These are phyloP conservation scores for Periplaneta americana DNA, from an alignment of 1,140 invertebrate species.

Conservation along the genomic window DNA sequence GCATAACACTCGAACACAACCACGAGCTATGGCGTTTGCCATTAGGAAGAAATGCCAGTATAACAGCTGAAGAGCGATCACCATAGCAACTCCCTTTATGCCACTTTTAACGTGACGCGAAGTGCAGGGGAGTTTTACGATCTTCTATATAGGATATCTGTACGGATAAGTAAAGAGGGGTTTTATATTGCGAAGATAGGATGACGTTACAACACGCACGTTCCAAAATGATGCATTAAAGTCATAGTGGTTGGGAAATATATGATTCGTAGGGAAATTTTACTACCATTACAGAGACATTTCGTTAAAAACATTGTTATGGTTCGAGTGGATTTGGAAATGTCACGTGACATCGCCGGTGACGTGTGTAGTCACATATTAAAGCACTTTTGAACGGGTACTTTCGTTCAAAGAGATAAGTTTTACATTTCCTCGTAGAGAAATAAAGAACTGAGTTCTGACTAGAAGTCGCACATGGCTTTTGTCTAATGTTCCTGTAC, in stretches of 20 bases:
- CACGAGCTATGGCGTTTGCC: no score
- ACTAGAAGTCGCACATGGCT: no score
- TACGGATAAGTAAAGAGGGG: neutral
- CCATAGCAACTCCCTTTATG: no score
- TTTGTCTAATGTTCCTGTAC: no score
- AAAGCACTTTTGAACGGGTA: no score
- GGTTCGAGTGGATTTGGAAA: neutral
- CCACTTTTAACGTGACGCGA: neutral
- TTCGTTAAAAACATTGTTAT: neutral
- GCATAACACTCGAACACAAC: no score
- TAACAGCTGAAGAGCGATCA: no score
- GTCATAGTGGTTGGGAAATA: neutral
- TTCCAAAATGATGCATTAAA: neutral
- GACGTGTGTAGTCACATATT: no score
- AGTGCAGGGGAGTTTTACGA: neutral
- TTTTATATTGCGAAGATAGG: neutral
- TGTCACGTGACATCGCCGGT: neutral
- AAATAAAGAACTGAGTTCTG: no score
- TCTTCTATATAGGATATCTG: neutral
- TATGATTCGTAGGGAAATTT: neutral
- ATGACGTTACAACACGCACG: neutral
- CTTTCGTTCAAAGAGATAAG: no score
- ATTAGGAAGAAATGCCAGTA: no score
- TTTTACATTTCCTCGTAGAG: no score
- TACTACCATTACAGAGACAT: neutral